Evolutionary conservation across 2,888 invertebrate species (phyloP).

Genomic region (Trichopria drosophilae): DNA sequence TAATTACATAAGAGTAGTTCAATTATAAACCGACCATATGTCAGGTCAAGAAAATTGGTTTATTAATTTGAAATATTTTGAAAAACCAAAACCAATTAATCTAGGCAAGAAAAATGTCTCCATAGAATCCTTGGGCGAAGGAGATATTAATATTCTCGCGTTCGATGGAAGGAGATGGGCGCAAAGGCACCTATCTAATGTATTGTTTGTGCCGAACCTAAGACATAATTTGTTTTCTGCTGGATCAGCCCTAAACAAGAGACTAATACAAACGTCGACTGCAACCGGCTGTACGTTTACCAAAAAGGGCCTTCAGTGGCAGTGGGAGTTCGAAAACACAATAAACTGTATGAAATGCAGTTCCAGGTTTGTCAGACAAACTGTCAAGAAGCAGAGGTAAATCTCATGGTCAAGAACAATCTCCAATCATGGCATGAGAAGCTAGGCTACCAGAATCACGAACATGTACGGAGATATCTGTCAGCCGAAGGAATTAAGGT

Average conservation of each 20-base stretch:
- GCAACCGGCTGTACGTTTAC: conserved; percentile 16
- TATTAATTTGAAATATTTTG: conserved; percentile 13
- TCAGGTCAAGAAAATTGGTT: conserved; percentile 31
- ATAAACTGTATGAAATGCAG: conserved; percentile 24
- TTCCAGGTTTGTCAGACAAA: conserved; percentile 7
- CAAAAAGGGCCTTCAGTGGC: conserved; percentile 9
- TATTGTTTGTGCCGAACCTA: conserved; percentile 6
- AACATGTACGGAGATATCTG: conserved; percentile 11
- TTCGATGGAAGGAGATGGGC: conserved; percentile 27
- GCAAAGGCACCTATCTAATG: conserved; percentile 17
- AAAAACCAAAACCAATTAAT: conserved; percentile 15
- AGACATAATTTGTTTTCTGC: conserved; percentile 5
- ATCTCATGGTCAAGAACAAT: conserved; percentile 5
- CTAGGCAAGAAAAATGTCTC: too few species aligned
- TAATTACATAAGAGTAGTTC: too few species aligned
- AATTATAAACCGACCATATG: too few species aligned
- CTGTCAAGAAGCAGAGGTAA: conserved; percentile 6
- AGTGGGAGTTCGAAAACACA: conserved; percentile 18
- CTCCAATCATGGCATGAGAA: conserved; percentile 22
- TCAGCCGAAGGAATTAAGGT: conserved; percentile 12
- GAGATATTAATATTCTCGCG: conserved; percentile 29
- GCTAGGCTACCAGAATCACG: conserved; percentile 16
- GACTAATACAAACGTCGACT: conserved; percentile 18
- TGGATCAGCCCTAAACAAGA: conserved; percentile 20
- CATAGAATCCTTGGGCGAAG: conserved; percentile 24